Base-by-base conservation (phyloP, 2,888 invertebrate genomes). In the Dimorphilus gyrociliatus region DNA sequence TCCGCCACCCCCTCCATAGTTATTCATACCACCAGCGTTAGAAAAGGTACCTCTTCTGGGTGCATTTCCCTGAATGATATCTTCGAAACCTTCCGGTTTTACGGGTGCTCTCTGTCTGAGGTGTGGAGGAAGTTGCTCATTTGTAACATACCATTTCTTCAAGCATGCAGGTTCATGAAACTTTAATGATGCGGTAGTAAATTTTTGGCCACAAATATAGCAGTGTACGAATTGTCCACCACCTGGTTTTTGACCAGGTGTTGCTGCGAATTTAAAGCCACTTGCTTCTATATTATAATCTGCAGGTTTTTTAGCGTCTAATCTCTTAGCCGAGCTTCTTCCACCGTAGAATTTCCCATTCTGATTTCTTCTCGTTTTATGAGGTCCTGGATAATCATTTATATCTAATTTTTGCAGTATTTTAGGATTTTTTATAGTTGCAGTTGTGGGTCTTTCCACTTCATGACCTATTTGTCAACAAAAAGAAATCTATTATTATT, bases 81-180 rank as follows among this genome's bases (percentile, higher is more conserved):
- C n/a, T n/a, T n/a, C n/a, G n/a, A n/a, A n/a, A 14, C 25, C 15
- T 24, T 5, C 25, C 15, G 25, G 25, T 24, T 24, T 24, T 4
- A 24, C 25, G 4, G 8, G 14, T 6, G 25, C 15, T 4, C 25
- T 24, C 15, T 24, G 14, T 8, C 8, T 24, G 6, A 14, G 5
- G 4, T 30, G 29, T 16, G 19, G 28, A 1, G 72, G 72, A 29
- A 73, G 52, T 34, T 67, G 63, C 12, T 68, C 64, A 48, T 72
- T 73, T 43, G 70, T 69, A 2, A 54, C 43, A 24, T 70, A 65
- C 70, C 71, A 72, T 44, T 72, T 72, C 40, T 70, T 69, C 32
- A 73, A 50, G 45, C 76, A 76, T 46, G 73, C 71, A 3, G 72
- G 72, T 46, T 74, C 72, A 52, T 75, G 75, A 33, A 74, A 71